Conservation (phyloP, 2,113 vertebrate genomes). For the Heptranchias perlo region DNA sequence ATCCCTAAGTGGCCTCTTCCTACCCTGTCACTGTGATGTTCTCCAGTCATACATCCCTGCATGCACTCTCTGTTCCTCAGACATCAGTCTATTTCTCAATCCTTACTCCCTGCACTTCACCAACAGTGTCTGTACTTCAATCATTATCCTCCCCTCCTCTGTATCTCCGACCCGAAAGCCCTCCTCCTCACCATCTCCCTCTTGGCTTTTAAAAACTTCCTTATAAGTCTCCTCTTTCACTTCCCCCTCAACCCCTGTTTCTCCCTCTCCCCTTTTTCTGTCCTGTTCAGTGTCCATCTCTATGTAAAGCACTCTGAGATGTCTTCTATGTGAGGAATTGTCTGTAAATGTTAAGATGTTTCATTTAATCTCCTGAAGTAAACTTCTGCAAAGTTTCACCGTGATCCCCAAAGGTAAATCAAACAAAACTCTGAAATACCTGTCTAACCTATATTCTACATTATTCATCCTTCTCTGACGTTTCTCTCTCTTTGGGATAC, state of each 20-base stretch:
- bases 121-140: not conserved
- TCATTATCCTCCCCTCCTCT: not conserved
- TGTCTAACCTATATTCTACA: not conserved
- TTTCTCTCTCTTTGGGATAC: not conserved
- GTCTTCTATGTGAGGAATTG: not conserved
- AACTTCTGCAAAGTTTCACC: not conserved
- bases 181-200: not conserved
- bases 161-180: not conserved
- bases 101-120: not conserved
- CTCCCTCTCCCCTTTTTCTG: not conserved
- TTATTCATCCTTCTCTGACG: not conserved
- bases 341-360: not conserved
- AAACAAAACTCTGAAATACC: not conserved
- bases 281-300: not conserved
- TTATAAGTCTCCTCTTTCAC: not conserved
- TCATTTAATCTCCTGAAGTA: not conserved
- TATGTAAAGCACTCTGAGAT: not conserved
- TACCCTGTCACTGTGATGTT: not conserved
- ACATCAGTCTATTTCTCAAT: not conserved
- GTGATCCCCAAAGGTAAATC: not conserved
- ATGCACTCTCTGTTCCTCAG: not conserved
- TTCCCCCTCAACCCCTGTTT: not conserved
- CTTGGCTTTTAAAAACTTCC: not conserved
- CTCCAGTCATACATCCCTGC: not conserved
- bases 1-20: not conserved